Base-by-base conservation (phyloP, 2,888 invertebrate species). In the Tenthredo scrophulariae region DNA sequence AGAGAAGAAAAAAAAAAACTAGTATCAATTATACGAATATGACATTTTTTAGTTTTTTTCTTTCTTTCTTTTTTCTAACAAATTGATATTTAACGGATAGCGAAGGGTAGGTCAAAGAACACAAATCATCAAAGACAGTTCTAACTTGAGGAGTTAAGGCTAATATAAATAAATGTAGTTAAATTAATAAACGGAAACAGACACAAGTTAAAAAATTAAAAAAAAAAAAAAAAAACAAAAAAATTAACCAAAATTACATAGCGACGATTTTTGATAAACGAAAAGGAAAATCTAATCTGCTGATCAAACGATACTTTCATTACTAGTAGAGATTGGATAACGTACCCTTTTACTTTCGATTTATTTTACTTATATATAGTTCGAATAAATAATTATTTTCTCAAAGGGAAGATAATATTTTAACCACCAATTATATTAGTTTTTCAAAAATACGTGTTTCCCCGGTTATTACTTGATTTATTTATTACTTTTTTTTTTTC, bases 31-130 rank as follows among this genome's bases (percentile, higher is more conserved):
- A 46, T 13, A 80, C 6, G 74, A n/a, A 65, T 74, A 82, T 50
- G 85, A 83, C n/a, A 46, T 62, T 62, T 26, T 62, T n/a, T n/a
- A n/a, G n/a, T n/a, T n/a, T 58, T 58, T 58, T 26, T 58, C 26
- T 58, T 62, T 50, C 6, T n/a, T 62, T 62, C 26, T 62, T 62
- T 26, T 62, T 62, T 62, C 26, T 7, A 58, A 15, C 58, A 9
- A 58, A 22, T 58, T 7, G 58, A 58, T 58, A 62, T 62, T 62
- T 2, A 10, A 58, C 22, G 22, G 22, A 9, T 58, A 58, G 3
- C 58, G 22, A 22, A 22, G 58, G 58, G 58, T 58, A 58, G 58
- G 58, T 58, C 58, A 13, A 58, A 22, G 22, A 22, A 18, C 58
- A 58, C 43, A 58, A 10, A 7, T n/a, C 1, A 22, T 58, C 22